These are phyloP conservation scores for Sibirionetta formosa DNA, from an alignment of 2,797 vertebrate genomes.

Conservation along the genomic window DNA sequence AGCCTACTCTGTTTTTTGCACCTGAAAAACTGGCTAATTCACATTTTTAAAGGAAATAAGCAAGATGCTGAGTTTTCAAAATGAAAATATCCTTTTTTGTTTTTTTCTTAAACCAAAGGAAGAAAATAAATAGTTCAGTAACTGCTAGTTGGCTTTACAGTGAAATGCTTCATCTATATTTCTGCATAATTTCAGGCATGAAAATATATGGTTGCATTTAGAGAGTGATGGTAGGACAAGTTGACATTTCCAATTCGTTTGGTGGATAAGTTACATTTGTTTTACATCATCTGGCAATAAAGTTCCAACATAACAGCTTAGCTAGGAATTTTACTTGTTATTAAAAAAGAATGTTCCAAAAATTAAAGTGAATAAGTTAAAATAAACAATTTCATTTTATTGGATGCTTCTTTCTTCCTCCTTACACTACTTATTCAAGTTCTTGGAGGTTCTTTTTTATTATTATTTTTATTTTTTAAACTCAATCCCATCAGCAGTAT, in stretches of 20 bases:
- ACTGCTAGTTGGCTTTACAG: not conserved
- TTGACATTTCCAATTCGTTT: slow-evolving; percentile 15
- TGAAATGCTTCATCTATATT: not conserved
- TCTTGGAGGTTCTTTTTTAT: not conserved
- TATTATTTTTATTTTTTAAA: not conserved
- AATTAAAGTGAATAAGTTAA: not conserved
- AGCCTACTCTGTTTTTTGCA: not conserved
- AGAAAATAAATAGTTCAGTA: slow-evolving; percentile 29
- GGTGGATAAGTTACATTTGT: slow-evolving; percentile 41
- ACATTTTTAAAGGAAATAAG: not conserved
- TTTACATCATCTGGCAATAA: slow-evolving; percentile 54
- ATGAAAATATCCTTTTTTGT: not conserved
- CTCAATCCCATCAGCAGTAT: not conserved
- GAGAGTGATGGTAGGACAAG: not conserved
- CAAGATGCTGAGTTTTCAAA: slow-evolving; percentile 2
- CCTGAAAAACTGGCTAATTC: not conserved
- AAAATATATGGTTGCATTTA: slow-evolving; percentile 37
- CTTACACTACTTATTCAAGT: not conserved
- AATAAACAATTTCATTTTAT: not conserved
- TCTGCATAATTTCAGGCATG: slow-evolving; percentile 30
- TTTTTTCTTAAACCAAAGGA: not conserved
- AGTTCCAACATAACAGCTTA: slow-evolving; percentile 34
- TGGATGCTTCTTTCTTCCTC: not conserved
- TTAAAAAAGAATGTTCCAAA: slow-evolving; percentile 21
- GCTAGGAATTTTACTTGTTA: slow-evolving; percentile 34